These are phyloP conservation scores for Tarsius wallacei DNA, from an alignment of 2,797 vertebrate genomes.

Conservation along the genomic window DNA sequence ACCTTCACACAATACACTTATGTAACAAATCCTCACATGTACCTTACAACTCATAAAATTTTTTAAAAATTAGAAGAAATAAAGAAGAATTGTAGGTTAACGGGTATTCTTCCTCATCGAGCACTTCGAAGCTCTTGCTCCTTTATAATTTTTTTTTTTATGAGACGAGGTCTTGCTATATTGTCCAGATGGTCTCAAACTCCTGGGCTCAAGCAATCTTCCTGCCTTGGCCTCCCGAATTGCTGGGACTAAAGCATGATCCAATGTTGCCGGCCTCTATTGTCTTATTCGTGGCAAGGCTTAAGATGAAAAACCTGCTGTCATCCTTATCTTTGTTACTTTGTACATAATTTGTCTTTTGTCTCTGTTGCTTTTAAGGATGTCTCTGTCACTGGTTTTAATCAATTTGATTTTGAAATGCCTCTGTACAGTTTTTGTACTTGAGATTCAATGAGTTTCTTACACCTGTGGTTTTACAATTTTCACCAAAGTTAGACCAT, in stretches of 20 bases:
- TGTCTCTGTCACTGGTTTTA: conserved; percentile 42
- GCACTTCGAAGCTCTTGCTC: not conserved
- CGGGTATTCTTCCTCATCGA: not conserved
- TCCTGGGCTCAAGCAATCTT: too few species aligned
- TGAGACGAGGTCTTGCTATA: too few species aligned
- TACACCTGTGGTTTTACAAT: not conserved
- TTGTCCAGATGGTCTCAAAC: too few species aligned
- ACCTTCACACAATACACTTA: too few species aligned
- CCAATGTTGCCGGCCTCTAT: too few species aligned
- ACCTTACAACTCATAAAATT: too few species aligned
- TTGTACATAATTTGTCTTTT: not conserved
- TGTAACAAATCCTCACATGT: too few species aligned
- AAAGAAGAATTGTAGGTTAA: not conserved
- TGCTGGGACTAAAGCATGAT: too few species aligned
- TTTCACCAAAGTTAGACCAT: conserved; percentile 39
- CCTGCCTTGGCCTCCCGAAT: too few species aligned
- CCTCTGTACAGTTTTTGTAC: not conserved
- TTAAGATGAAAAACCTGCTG: conserved; percentile 29
- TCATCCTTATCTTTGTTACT: conserved; percentile 18
- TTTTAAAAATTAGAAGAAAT: too few species aligned
- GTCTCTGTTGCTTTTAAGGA: conserved; percentile 4
- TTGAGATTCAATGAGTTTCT: not conserved
- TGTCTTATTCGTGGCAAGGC: not conserved
- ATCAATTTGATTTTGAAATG: conserved; percentile 24
- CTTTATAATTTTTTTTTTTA: too few species aligned